A percentile compares a stretch with the other conserved stretches of the same genome.
These are phyloP conservation scores for Catalaphyllia jardinei DNA, from an alignment of 64 coral and sea anemone species.

Conservation along the genomic window DNA sequence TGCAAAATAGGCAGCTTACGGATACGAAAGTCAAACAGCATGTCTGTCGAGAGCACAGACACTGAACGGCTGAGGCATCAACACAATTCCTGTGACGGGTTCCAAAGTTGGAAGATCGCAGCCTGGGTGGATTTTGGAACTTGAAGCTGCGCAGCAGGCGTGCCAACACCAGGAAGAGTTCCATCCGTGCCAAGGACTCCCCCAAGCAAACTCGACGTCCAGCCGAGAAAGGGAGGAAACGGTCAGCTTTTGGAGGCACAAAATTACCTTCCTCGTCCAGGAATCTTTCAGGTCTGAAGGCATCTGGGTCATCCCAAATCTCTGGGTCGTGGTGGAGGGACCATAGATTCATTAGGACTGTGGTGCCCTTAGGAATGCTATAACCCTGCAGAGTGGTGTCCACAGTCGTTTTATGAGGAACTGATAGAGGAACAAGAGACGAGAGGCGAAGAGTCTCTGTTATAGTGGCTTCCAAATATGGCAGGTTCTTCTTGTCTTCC, in stretches of 20 bases:
- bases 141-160: constrained; percentile 53
- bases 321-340: too few relatives aligned
- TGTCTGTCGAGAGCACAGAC: constrained; percentile 29
- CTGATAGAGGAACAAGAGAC: constrained; percentile 19
- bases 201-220: too few relatives aligned
- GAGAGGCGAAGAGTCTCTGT: background rate
- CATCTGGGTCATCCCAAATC: too few relatives aligned
- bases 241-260: too few relatives aligned
- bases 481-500: too few relatives aligned
- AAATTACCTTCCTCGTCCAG: too few relatives aligned
- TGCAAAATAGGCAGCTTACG: too few relatives aligned
- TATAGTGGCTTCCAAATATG: too few relatives aligned
- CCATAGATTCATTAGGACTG: too few relatives aligned
- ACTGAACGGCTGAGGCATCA: constrained; percentile 29
- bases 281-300: too few relatives aligned
- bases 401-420: constrained; percentile 45
- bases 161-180: constrained; percentile 6
- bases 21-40: background rate
- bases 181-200: too few relatives aligned
- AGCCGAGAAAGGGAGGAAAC: too few relatives aligned
- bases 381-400: constrained; percentile 55
- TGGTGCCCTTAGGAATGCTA: constrained; percentile 50
- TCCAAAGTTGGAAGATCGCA: constrained; percentile 54
- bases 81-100: background rate
- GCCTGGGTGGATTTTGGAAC: constrained; percentile 52